Evolutionary conservation across 2,797 vertebrate genomes (phyloP).

Genomic region (Myotis pilosus): DNA sequence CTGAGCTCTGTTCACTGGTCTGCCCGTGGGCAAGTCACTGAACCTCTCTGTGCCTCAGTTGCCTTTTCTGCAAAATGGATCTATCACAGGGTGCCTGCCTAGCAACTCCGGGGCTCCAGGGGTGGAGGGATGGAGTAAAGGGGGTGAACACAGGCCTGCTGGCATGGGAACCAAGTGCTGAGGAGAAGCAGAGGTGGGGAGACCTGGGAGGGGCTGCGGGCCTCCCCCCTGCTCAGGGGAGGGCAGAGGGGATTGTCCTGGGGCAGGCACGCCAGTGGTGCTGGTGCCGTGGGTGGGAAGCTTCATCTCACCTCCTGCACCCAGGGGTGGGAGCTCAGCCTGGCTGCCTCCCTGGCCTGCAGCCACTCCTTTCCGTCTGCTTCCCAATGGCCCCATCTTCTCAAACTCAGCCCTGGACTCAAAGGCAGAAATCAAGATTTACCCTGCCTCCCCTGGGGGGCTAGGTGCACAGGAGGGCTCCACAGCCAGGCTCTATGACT

Average conservation of each 20-base stretch:
- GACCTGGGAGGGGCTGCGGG: neutral
- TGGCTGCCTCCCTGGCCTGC: neutral
- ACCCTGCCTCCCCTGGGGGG: neutral
- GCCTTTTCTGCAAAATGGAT: neutral
- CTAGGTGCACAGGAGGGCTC: neutral
- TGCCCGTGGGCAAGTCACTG: constrained; percentile 22
- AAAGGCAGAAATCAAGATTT: neutral
- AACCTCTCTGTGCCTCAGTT: constrained; percentile 39
- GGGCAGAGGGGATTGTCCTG: neutral
- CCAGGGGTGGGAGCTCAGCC: neutral
- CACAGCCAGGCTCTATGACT: neutral
- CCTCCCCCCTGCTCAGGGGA: neutral
- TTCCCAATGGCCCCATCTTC: no score
- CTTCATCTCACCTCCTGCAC: neutral
- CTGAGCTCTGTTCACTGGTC: constrained; percentile 35
- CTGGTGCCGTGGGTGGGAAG: neutral
- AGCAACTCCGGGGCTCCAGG: neutral
- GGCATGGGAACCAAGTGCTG: neutral
- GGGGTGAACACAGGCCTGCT: neutral
- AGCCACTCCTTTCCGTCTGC: neutral
- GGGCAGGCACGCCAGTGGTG: neutral
- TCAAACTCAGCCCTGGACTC: neutral
- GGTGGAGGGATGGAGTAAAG: neutral
- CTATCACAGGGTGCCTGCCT: neutral
- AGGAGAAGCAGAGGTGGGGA: neutral